Evolutionary conservation across 2,113 vertebrate species (phyloP).

Genomic region (Leptodactylus fuscus): DNA sequence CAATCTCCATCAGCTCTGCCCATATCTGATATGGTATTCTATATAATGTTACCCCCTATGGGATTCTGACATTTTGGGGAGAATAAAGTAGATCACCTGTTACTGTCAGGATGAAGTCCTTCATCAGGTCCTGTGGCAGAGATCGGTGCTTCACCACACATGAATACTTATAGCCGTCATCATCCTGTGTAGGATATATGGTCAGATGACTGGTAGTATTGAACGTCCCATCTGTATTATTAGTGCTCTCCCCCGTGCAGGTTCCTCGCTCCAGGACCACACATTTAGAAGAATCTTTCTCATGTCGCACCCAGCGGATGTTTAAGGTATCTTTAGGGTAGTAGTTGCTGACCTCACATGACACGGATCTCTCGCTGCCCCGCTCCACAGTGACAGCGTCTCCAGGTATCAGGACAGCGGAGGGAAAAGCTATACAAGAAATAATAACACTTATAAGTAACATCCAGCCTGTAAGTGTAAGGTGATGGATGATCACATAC

Average conservation of each 20-base stretch:
- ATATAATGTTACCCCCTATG: not conserved
- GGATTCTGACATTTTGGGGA: too few species aligned
- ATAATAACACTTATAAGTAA: too few species aligned
- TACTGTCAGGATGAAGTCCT: not conserved
- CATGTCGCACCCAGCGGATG: too few species aligned
- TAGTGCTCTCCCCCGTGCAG: not conserved
- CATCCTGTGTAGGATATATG: conserved; percentile 44
- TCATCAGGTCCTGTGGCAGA: accelerated
- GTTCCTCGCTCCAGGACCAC: not conserved
- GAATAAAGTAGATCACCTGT: too few species aligned
- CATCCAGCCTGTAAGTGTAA: too few species aligned
- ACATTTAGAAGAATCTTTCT: not conserved
- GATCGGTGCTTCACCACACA: conserved; percentile 59
- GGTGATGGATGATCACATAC: too few species aligned
- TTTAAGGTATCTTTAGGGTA: conserved; percentile 56
- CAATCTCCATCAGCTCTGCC: too few species aligned
- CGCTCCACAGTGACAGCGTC: not conserved
- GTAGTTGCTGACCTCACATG: conserved; percentile 52
- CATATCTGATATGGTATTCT: too few species aligned
- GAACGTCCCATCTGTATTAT: conserved; percentile 60
- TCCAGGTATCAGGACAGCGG: too few species aligned
- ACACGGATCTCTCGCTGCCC: not conserved
- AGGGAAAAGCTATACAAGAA: conserved; percentile 54
- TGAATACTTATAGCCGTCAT: conserved; percentile 31
- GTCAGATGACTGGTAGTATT: conserved; percentile 57